Base-by-base conservation (phyloP, 2,888 invertebrate species). In the Ceramica pisi region DNA sequence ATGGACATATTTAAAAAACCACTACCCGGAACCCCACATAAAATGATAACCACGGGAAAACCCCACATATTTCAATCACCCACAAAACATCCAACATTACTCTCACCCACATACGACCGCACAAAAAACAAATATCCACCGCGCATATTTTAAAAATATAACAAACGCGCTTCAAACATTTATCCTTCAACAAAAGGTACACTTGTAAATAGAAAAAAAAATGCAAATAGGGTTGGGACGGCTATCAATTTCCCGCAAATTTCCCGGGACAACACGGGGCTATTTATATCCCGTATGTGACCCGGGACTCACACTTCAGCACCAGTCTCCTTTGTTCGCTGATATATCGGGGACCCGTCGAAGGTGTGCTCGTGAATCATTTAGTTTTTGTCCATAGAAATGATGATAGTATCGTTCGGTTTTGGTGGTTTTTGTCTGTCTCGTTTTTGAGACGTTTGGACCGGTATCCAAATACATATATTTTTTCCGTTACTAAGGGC, bases 231-330 rank as follows among this genome's bases (percentile, higher is more conserved):
- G 80, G 76, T 80, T 82, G 83, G 81, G 88, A 85, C 87, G 88
- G 90, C 88, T 87, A 90, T 92, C 91, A 89, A 90, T 90, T 90
- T 88, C 87, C 87, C 86, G 83, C 84, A 85, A 87, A 88, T 87
- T 87, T 88, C 80, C 83, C 83, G 85, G 81, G 83, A 78, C 81
- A 74, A 80, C 82, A 83, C 83, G 81, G 69, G 70, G 85, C 87
- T 88, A 89, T 90, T 90, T 90, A 89, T 89, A 86, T 83, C 82
- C 84, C 85, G 88, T 87, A 88, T 90, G 90, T 88, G 88, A 86
- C 87, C 88, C 85, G 90, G 89, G 88, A 87, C 89, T 92, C 89
- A 90, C 90, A 92, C 92, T 92, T 92, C 92, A 91, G 80, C 85
- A 80, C 78, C 91, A 90, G 86, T 65, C 78, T 85, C 86, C 86